Evolutionary conservation across 2,113 vertebrate species (phyloP), one percentile per base, ranked within the genome.

Genomic region (Megaleporinus macrocephalus): DNA sequence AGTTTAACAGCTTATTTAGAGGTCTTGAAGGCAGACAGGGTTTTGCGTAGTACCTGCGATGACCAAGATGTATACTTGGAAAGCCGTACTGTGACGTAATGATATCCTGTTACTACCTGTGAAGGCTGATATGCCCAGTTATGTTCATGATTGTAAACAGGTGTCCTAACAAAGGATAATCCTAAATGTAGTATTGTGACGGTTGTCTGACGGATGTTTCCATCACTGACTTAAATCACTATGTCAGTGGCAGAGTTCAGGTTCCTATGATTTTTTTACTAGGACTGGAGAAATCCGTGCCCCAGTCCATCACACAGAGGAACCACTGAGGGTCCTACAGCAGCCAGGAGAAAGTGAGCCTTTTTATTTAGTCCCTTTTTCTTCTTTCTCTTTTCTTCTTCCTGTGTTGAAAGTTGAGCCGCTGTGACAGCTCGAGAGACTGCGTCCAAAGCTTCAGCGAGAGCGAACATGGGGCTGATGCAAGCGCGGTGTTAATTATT

Each of bases 401-500:
- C 59, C 55, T 24, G 11, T 57, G 24, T 75, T 68, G 72, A 68
- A 80, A 80, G 70, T 53, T 65, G 70, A 73, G 79, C 29, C 27
- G 10, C 13, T 41, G 13, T 65, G 70, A 73, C 79, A 73, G 70
- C 79, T 53, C 27, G 0, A 57, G 70, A 80, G 79, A 80, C 59
- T 73, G 18, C 41, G 51, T 81, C n/a, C 72, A 68, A 49, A 66
- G 61, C 72, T 81, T 66, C 30, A 55, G 71, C 33, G 47, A 65
- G 70, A 73, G 70, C 15, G 79, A 73, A 70, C 49, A 65, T 83
- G 69, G 18, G 57, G 63, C 57, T 89, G 88, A 91, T 90, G 92
- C 90, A 90, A 92, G 87, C 77, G 2, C 12, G 26, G 78, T 84
- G 72, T 93, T 77, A 90, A 92, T 92, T 89, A 92, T 94, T 93